Conservation (phyloP, 1,140 invertebrate species). For the Drosophila burlai region DNA sequence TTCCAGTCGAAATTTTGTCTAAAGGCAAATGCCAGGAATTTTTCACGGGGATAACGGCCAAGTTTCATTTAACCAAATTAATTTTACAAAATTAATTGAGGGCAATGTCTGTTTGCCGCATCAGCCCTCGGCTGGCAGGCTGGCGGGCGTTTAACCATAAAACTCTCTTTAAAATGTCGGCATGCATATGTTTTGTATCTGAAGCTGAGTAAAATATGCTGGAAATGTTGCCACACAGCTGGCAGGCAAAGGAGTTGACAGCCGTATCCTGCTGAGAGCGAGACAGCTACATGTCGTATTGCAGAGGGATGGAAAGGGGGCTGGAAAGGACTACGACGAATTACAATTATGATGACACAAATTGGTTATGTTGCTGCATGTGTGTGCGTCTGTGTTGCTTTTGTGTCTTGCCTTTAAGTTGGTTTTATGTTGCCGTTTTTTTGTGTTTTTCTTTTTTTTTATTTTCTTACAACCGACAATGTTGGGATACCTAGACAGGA, state of each 20-base stretch:
- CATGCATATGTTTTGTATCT: conserved; percentile 40
- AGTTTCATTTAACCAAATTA: conserved; percentile 75
- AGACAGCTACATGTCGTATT: conserved; percentile 16
- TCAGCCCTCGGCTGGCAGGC: not conserved
- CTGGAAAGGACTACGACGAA: conserved; percentile 49
- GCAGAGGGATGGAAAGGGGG: not conserved
- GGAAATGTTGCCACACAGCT: conserved; percentile 41
- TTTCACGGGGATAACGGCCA: conserved; percentile 29
- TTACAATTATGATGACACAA: conserved; percentile 83
- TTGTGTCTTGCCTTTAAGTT: conserved; percentile 43
- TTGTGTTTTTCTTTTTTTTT: conserved; percentile 19
- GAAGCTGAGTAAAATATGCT: conserved; percentile 37
- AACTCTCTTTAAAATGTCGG: conserved; percentile 33
- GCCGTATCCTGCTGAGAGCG: conserved; percentile 35
- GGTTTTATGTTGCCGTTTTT: conserved; percentile 27
- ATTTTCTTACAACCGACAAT: conserved; percentile 58
- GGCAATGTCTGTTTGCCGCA: conserved; percentile 24
- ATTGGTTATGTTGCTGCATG: conserved; percentile 75
- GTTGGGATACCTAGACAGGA: conserved; percentile 62
- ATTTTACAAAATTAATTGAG: conserved; percentile 57
- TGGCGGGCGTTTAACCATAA: conserved; percentile 22
- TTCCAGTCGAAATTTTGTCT: conserved; percentile 46
- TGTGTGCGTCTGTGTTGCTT: conserved; percentile 38
- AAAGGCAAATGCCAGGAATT: conserved; percentile 33
- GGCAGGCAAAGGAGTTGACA: conserved; percentile 56